Percentiles rank a stretch among this genome's conserved stretches.
phyloP scores from a whole-genome alignment of 1,140 invertebrate species.

The Lasioglossum baleicum region DNA sequence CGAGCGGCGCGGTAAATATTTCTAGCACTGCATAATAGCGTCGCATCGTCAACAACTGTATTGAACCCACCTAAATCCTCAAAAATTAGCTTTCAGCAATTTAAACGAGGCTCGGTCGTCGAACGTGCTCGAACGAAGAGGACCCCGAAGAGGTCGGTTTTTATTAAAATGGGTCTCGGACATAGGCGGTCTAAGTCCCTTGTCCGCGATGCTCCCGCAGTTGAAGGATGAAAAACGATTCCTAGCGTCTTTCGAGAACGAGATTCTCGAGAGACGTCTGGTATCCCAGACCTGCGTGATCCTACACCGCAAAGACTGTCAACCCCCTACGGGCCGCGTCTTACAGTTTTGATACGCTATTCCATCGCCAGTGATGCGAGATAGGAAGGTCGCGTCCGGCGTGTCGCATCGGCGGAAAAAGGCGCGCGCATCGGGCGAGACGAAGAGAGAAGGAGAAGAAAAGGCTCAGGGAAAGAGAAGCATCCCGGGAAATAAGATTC shows the following conservation, averaged over 20 bases:
- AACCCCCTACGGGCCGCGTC: slow-evolving; percentile 39
- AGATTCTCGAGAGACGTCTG: slow-evolving; percentile 41
- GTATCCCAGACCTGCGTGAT: slow-evolving; percentile 27
- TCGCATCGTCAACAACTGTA: too few species aligned
- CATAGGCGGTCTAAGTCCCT: neutral
- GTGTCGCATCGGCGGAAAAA: neutral
- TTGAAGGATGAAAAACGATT: slow-evolving; percentile 50
- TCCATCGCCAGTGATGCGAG: slow-evolving; percentile 46
- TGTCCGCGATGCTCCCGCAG: neutral
- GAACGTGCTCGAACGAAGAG: too few species aligned
- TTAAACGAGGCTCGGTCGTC: too few species aligned
- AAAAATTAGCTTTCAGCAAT: too few species aligned
- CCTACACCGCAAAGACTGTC: slow-evolving; percentile 48
- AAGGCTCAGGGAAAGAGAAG: slow-evolving; percentile 47
- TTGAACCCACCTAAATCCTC: too few species aligned
- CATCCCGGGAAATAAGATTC: slow-evolving; percentile 70
- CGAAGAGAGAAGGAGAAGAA: slow-evolving; percentile 34
- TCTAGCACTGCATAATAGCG: too few species aligned
- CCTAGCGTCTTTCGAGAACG: slow-evolving; percentile 37
- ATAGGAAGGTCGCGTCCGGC: slow-evolving; percentile 22
- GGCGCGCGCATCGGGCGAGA: neutral
- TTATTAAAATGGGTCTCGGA: neutral
- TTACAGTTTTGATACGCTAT: slow-evolving; percentile 67
- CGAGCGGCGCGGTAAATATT: too few species aligned
- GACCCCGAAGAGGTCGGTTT: too few species aligned